Conservation (phyloP, 2,113 vertebrate genomes). For the Camelus dromedarius region DNA sequence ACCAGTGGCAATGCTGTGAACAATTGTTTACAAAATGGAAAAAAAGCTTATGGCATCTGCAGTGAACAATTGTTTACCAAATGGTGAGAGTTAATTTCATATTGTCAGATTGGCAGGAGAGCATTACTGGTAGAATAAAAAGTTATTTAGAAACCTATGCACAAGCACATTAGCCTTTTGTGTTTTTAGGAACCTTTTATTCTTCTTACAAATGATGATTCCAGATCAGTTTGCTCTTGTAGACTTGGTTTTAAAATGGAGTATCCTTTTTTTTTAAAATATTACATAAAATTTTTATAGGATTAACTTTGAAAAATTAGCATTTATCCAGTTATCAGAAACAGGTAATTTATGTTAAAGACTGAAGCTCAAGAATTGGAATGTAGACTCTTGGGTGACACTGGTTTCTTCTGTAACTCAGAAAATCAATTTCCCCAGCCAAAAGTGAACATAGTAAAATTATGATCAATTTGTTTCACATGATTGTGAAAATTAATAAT, state of each 20-base stretch:
- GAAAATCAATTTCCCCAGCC: not conserved
- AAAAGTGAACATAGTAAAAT: constrained; percentile 25
- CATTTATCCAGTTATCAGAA: constrained; percentile 51
- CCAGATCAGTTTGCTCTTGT: not conserved
- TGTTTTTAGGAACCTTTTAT: constrained; percentile 51
- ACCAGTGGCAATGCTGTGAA: not conserved
- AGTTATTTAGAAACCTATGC: constrained; percentile 36
- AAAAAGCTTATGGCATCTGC: constrained; percentile 5
- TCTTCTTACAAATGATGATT: constrained; percentile 40
- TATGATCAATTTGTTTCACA: constrained; percentile 13
- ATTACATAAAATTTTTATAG: constrained; percentile 23
- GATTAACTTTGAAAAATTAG: constrained; percentile 37
- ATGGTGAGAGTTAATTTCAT: constrained; percentile 53
- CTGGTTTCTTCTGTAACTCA: constrained; percentile 9
- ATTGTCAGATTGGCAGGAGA: constrained; percentile 50
- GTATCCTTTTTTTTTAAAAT: not conserved
- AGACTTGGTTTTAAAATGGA: constrained; percentile 52
- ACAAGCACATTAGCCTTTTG: constrained; percentile 18
- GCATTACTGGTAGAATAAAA: constrained; percentile 56
- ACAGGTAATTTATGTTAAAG: constrained; percentile 46
- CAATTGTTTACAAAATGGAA: constrained; percentile 35
- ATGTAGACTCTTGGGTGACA: not conserved
- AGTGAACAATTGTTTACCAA: constrained; percentile 39
- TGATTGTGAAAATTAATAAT: constrained; percentile 35
- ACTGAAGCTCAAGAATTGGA: not conserved